Base-by-base conservation (phyloP, 1,140 invertebrate species). In the Antheraea pernyi region DNA sequence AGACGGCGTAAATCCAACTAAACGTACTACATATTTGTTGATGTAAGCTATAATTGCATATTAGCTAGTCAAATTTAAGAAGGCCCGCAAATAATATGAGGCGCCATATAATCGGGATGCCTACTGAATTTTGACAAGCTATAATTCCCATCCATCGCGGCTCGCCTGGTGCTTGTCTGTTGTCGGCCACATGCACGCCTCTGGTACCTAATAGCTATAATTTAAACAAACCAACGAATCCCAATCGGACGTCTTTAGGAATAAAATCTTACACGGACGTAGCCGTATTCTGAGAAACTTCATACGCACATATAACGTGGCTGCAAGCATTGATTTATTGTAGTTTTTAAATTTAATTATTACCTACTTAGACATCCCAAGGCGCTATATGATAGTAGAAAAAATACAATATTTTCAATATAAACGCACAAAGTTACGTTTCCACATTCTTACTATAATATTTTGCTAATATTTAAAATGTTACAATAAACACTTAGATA, bases 181-280 rank as follows among this genome's bases (percentile, higher is more conserved):
- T 83, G 77, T 80, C 85, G 81, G 75, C 81, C 81, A 85, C 81
- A 71, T 84, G 83, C 81, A 79, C 76, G 78, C 81, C 72, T 59
- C 72, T 68, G 72, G 71, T 78, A 81, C 78, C 79, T 85, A 86
- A 86, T 86, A 74, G 83, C 76, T 73, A 78, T 87, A 87, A 86
- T 81, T 83, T 87, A 89, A 89, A 89, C 86, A 89, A 86, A 87
- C 77, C 79, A 67, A 77, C 69, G 59, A 68, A 59, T 79, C 78
- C 82, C 81, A 82, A 84, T 85, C 74, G 78, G 78, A 70, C 81
- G 77, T 74, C 80, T 86, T 85, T 84, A 78, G 80, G 78, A 84
- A 84, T 86, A 85, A 85, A 86, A 85, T 83, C 70, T 75, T 80
- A 79, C 79, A 79, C 69, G 76, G 75, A 77, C 64, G 80, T 73